These are phyloP conservation scores for Polypedilum pembai DNA, from an alignment of 1,140 invertebrate genomes.

Conservation along the genomic window DNA sequence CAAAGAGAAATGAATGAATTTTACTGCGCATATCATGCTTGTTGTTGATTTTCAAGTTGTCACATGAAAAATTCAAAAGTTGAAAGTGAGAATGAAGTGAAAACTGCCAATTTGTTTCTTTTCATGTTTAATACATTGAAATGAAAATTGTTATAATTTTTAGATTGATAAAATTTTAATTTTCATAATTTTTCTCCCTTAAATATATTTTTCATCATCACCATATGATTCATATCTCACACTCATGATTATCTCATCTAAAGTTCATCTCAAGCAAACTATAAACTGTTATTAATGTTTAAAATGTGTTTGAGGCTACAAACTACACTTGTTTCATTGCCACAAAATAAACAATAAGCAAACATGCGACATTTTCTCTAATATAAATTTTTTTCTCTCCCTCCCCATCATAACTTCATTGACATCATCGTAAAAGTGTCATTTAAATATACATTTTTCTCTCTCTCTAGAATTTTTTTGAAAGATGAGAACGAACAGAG, in stretches of 20 bases:
- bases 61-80: too few relatives aligned
- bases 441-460: neutral
- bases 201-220: too few relatives aligned
- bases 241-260: neutral
- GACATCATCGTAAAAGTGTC: slow-evolving; percentile 6
- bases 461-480: neutral
- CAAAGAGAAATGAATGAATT: too few relatives aligned
- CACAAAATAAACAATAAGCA: neutral
- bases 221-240: too few relatives aligned
- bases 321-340: slow-evolving; percentile 21
- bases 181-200: too few relatives aligned
- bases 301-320: neutral
- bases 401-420: neutral
- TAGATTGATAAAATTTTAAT: too few relatives aligned
- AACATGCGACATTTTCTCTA: neutral
- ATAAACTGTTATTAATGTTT: neutral
- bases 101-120: neutral
- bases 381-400: neutral
- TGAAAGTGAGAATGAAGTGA: neutral
- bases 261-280: slow-evolving; percentile 8
- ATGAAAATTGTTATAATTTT: too few relatives aligned
- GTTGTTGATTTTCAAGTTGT: too few relatives aligned
- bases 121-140: neutral
- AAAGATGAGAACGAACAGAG: neutral
- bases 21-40: too few relatives aligned